Base-by-base conservation (phyloP, 2,797 vertebrate species). In the Sebastiscus tertius region DNA sequence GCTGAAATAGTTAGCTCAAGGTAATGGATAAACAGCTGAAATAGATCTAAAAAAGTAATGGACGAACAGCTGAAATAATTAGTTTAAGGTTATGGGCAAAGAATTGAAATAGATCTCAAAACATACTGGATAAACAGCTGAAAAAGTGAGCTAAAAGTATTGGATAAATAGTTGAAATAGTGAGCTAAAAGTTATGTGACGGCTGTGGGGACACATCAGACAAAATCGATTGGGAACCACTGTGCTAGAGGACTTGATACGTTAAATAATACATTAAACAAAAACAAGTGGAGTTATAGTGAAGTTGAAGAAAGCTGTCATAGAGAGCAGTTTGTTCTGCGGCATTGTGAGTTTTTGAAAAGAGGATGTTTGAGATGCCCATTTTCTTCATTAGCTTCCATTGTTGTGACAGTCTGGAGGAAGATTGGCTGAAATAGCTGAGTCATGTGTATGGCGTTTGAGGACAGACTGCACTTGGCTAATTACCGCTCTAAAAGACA, bases 401-500 rank as follows among this genome's bases (percentile, higher is more conserved):
- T 84, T 92, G 89, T 91, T 91, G 62, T 91, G 90, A 88, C 91
- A 89, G 82, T 31, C 72, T 42, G 54, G 69, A 84, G 90, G 92
- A 88, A 87, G 90, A 92, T 85, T 89, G 77, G 54, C 82, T 75
- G 58, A 87, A 93, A 91, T 80, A 64, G 87, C 88, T 75, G 87
- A 84, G 81, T 91, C 86, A 82, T 84, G 80, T 59, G 87, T 82
- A 58, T 24, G 72, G 65, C 72, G 71, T 89, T 91, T 85, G 80
- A 89, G 79, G 87, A 92, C 79, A 86, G 83, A 78, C 85, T 80
- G 84, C 84, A 84, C 86, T 88, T 80, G 78, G 88, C 85, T 94
- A 93, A 95, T 93, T 91, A 86, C 79, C 4, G 39, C 80, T 88
- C 71, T 52, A 75, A 89, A 87, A 92, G 85, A 91, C 83, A 90